Percentiles rank a stretch among this genome's conserved stretches.
Conservation (phyloP, 2,888 invertebrate genomes). For the Sinotaia quadrata region DNA sequence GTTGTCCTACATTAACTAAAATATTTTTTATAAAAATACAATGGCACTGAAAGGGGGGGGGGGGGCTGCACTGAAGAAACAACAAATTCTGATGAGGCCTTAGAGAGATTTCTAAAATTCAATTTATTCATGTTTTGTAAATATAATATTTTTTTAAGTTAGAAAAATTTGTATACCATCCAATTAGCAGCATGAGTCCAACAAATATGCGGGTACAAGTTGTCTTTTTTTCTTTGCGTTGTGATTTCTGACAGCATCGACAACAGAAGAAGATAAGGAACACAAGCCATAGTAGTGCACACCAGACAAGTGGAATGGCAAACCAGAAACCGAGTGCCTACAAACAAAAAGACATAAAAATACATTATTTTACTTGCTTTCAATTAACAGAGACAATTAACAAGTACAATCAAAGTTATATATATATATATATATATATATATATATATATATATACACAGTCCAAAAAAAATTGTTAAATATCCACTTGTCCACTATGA, state of each 20-base stretch:
- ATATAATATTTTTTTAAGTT: too few species aligned
- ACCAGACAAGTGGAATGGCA: constrained; percentile 93
- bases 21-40: too few species aligned
- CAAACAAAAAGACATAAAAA: constrained; percentile 39
- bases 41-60: too few species aligned
- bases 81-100: too few species aligned
- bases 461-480: too few species aligned
- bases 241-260: constrained; percentile 81
- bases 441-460: too few species aligned
- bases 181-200: constrained; percentile 81
- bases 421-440: too few species aligned
- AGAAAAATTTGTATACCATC: constrained; percentile 80
- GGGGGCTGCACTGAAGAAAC: too few species aligned
- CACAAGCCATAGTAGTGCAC: constrained; percentile 90
- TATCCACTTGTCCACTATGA: too few species aligned
- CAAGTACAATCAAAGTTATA: neutral
- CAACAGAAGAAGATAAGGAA: constrained; percentile 93
- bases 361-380: neutral
- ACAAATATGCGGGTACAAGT: constrained; percentile 81
- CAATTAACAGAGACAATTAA: neutral
- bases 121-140: too few species aligned
- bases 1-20: too few species aligned
- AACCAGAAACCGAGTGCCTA: constrained; percentile 94
- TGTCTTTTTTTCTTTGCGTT: constrained; percentile 85
- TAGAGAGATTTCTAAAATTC: too few species aligned